Conservation (phyloP, 1,140 invertebrate species). For the Triops longicaudatus region DNA sequence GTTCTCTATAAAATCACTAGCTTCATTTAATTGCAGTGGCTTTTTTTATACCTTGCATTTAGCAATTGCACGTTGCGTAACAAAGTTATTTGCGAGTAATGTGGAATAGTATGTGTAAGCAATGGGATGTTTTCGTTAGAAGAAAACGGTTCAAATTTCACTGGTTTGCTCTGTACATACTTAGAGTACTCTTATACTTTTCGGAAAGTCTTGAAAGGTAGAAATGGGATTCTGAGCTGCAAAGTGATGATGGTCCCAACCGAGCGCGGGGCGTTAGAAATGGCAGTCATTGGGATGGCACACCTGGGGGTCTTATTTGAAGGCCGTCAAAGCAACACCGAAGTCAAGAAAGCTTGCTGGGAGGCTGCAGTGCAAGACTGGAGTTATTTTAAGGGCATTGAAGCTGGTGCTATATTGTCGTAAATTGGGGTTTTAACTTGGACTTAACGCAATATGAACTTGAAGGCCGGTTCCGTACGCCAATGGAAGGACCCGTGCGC, state of each 20-base stretch:
- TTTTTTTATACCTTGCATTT: too few species aligned
- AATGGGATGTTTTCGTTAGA: too few species aligned
- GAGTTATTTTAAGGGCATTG: neutral
- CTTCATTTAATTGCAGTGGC: too few species aligned
- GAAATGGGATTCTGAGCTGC: neutral
- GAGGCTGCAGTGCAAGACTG: neutral
- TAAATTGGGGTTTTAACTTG: neutral
- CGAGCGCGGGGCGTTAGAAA: neutral
- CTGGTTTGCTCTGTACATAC: neutral
- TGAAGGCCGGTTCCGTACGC: neutral
- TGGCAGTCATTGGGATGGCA: neutral
- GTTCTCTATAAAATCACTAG: too few species aligned
- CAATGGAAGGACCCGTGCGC: too few species aligned
- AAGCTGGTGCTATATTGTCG: neutral
- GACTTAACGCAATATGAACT: neutral
- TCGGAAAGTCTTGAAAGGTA: neutral
- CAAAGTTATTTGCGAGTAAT: too few species aligned
- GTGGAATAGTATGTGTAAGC: too few species aligned
- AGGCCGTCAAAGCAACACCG: neutral
- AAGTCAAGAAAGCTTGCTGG: neutral
- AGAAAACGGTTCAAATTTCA: neutral
- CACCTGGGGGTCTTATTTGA: constrained; percentile 4
- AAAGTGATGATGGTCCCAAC: neutral
- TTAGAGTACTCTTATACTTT: neutral
- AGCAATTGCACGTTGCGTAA: too few species aligned